Conservation (phyloP, 2,888 invertebrate species). For the Drosophila neutralis region DNA sequence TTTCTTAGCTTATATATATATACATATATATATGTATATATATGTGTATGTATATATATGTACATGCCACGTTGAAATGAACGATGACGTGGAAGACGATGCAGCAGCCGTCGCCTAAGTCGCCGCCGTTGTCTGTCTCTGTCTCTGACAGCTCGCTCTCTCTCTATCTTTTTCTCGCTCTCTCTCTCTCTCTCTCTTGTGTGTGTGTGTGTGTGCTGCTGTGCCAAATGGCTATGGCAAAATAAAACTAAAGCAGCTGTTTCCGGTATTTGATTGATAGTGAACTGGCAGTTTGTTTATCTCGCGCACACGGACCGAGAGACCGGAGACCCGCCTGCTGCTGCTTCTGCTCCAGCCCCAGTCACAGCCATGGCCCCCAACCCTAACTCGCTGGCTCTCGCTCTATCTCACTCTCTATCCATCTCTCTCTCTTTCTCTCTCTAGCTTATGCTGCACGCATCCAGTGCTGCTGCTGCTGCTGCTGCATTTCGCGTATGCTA, state of each 20-base stretch:
- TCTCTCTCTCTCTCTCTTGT: constrained; percentile 9
- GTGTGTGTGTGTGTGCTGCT: constrained; percentile 51
- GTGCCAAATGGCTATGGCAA: constrained; percentile 82
- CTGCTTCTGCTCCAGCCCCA: constrained; percentile 24
- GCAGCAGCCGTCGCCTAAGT: constrained; percentile 57
- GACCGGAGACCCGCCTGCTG: constrained; percentile 59
- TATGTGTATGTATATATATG: constrained; percentile 13
- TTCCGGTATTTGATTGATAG: constrained; percentile 85
- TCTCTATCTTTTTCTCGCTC: neutral
- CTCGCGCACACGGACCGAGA: constrained; percentile 74
- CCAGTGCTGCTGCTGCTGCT: constrained; percentile 49
- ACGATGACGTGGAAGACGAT: constrained; percentile 60
- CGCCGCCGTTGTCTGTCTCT: constrained; percentile 54
- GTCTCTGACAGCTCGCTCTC: constrained; percentile 12
- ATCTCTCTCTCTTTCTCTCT: constrained; percentile 13
- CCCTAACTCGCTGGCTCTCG: constrained; percentile 22
- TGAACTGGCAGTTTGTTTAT: constrained; percentile 85
- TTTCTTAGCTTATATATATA: neutral
- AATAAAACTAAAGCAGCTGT: constrained; percentile 85
- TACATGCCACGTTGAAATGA: constrained; percentile 42
- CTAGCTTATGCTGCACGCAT: constrained; percentile 42
- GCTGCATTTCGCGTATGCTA: constrained; percentile 81
- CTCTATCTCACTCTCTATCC: constrained; percentile 6
- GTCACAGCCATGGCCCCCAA: constrained; percentile 29
- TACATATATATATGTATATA: neutral